Conservation (phyloP, 2,888 invertebrate species). For the Linnaemya tessellans region DNA sequence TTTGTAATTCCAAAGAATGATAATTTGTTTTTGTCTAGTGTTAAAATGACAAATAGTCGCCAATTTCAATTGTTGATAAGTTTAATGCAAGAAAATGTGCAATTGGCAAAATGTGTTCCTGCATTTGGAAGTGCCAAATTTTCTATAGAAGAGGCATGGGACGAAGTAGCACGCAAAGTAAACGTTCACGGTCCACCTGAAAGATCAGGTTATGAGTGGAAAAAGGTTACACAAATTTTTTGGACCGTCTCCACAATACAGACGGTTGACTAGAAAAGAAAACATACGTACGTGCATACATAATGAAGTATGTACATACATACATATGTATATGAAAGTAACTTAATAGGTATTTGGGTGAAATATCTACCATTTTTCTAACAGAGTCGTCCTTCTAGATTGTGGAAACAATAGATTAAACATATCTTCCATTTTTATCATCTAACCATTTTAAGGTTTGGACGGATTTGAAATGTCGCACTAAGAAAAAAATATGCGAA, state of each 20-base stretch:
- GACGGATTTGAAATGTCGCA: slow-evolving; percentile 45
- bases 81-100: slow-evolving; percentile 30
- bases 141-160: slow-evolving; percentile 31
- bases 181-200: slow-evolving; percentile 42
- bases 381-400: too few relatives aligned
- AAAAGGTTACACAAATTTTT: slow-evolving; percentile 11
- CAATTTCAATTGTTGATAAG: slow-evolving; percentile 38
- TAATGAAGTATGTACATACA: background rate
- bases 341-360: too few relatives aligned
- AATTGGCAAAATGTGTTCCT: slow-evolving; percentile 7
- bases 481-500: slow-evolving; percentile 45
- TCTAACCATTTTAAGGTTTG: slow-evolving; percentile 32
- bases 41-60: slow-evolving; percentile 47
- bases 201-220: slow-evolving; percentile 47
- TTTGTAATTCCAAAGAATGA: background rate
- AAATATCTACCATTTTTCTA: too few relatives aligned
- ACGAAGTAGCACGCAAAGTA: slow-evolving; percentile 36
- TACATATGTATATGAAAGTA: too few relatives aligned
- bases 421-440: background rate
- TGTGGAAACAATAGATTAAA: too few relatives aligned
- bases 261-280: background rate
- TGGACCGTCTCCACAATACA: background rate
- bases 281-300: background rate
- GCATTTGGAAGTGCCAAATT: background rate
- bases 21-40: slow-evolving; percentile 1